phyloP scores from a whole-genome alignment of 2,113 vertebrate genomes.

The Chaenogobius annularis region DNA sequence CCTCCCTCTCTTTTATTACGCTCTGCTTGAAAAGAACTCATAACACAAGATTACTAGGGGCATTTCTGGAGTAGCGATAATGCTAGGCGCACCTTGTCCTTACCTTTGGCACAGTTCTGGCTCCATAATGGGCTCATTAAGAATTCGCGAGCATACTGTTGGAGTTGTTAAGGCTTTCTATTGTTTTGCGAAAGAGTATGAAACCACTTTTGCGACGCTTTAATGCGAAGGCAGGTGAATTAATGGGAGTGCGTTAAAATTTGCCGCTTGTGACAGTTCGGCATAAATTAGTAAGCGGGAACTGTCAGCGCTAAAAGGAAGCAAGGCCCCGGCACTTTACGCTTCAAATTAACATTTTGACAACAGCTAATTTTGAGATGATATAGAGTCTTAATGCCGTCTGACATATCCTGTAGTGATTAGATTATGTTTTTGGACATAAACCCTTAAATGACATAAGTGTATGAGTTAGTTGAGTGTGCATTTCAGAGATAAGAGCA shows the following conservation, averaged over 20 bases:
- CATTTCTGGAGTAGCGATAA: conserved; percentile 53
- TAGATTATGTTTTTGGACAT: neutral
- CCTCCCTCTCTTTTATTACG: conserved; percentile 52
- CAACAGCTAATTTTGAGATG: conserved; percentile 3
- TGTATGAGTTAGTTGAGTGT: neutral
- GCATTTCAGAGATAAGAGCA: neutral
- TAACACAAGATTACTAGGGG: conserved; percentile 57
- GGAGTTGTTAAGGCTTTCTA: conserved; percentile 38
- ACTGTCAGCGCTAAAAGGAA: conserved; percentile 28
- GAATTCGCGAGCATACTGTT: conserved; percentile 36
- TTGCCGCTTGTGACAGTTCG: conserved; percentile 22
- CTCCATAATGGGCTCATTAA: conserved; percentile 49
- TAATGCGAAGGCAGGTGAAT: neutral
- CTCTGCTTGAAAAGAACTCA: conserved; percentile 60
- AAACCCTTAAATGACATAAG: neutral
- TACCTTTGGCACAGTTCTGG: conserved; percentile 44
- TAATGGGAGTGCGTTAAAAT: neutral
- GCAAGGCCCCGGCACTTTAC: conserved; percentile 31
- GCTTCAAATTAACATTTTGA: conserved; percentile 14
- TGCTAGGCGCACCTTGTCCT: conserved; percentile 47
- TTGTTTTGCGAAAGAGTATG: conserved; percentile 4
- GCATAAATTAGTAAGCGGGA: conserved; percentile 31
- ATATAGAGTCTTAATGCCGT: neutral
- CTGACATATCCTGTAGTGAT: neutral
- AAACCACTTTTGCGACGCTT: neutral